These are phyloP conservation scores for Eidolon helvum DNA, from an alignment of 2,113 vertebrate species.

Conservation along the genomic window DNA sequence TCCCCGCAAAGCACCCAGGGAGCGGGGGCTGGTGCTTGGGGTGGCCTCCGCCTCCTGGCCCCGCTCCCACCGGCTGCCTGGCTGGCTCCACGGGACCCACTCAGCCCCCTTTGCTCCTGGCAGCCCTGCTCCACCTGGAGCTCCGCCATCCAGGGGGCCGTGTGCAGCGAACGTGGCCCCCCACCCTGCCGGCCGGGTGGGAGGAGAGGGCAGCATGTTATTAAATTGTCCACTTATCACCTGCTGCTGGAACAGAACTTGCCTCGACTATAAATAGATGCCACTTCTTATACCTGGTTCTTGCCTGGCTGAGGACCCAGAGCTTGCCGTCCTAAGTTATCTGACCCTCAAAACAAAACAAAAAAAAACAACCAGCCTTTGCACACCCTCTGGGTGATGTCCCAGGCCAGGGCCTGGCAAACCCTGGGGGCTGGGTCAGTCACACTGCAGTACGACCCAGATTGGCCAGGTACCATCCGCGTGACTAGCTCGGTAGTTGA, in stretches of 20 bases:
- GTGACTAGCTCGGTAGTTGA: not conserved
- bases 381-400: not conserved
- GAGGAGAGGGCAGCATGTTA: not conserved
- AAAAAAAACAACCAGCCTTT: not conserved
- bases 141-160: not conserved
- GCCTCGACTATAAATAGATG: conserved; percentile 30
- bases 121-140: not conserved
- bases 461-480: not conserved
- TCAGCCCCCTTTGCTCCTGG: not conserved
- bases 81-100: not conserved
- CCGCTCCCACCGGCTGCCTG: not conserved
- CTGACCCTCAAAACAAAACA: not conserved
- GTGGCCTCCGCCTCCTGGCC: not conserved
- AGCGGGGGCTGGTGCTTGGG: not conserved
- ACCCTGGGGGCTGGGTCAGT: not conserved
- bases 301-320: not conserved
- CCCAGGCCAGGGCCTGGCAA: not conserved
- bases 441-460: not conserved
- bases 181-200: accelerated
- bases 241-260: not conserved
- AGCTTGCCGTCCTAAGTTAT: not conserved
- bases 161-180: accelerated
- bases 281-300: conserved; percentile 44
- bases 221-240: not conserved
- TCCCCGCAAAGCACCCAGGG: not conserved